A percentile compares a stretch with the other conserved stretches of the same genome.
phyloP scores from a whole-genome alignment of 2,797 vertebrate species.

The Adrianichthys oophorus region DNA sequence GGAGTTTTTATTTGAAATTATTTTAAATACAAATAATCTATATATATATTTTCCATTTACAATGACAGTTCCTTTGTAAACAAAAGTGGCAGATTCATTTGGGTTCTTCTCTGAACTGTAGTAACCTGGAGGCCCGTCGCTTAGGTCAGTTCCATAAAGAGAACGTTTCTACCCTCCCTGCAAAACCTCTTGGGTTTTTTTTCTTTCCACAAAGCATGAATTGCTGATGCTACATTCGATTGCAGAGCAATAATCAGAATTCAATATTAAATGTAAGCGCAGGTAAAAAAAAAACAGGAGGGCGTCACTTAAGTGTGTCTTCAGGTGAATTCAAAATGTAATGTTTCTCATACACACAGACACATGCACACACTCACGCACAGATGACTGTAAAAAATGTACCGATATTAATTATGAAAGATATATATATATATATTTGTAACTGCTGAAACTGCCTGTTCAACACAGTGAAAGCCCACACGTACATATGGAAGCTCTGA shows the following conservation, averaged over 20 bases:
- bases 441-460: slow-evolving; percentile 33
- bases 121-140: slow-evolving; percentile 28
- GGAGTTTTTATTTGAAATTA: slow-evolving; percentile 95
- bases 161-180: slow-evolving; percentile 66
- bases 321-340: slow-evolving; percentile 29
- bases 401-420: slow-evolving; percentile 19
- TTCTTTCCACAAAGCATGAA: slow-evolving; percentile 59
- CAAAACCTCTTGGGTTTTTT: slow-evolving; percentile 45
- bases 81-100: slow-evolving; percentile 84
- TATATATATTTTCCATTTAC: slow-evolving; percentile 82
- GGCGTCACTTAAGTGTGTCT: slow-evolving; percentile 23
- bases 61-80: slow-evolving; percentile 90
- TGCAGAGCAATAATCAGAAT: slow-evolving; percentile 67
- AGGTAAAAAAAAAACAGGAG: slow-evolving; percentile 47
- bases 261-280: slow-evolving; percentile 52
- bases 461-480: slow-evolving; percentile 24
- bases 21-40: slow-evolving; percentile 93
- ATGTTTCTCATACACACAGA: slow-evolving; percentile 28
- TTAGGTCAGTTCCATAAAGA: slow-evolving; percentile 45
- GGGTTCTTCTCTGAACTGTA: slow-evolving; percentile 60
- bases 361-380: too few species aligned
- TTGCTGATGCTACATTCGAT: slow-evolving; percentile 79
- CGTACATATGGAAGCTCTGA: slow-evolving; percentile 25
- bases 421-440: slow-evolving; percentile 14
- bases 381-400: slow-evolving; percentile 6